Evolutionary conservation across 2,113 vertebrate genomes (phyloP).

Genomic region (Scomber japonicus): DNA sequence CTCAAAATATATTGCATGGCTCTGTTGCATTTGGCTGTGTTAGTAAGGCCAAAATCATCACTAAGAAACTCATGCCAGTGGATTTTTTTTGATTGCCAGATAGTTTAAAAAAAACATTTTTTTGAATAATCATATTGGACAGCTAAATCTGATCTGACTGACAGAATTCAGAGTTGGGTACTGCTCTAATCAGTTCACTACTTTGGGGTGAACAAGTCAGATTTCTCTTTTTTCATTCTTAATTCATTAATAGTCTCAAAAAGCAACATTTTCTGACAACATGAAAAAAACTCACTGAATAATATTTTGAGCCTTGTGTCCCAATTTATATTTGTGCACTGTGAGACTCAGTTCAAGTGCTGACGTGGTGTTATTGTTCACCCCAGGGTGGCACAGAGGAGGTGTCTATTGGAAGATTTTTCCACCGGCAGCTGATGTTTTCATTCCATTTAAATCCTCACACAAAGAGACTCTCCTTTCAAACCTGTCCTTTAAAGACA

Average conservation of each 20-base stretch:
- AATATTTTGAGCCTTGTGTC: not conserved
- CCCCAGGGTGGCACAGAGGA: not conserved
- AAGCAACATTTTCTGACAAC: not conserved
- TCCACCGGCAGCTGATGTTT: not conserved
- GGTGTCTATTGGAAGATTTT: constrained; percentile 5
- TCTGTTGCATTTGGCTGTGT: too few relatives aligned
- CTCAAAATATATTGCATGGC: too few relatives aligned
- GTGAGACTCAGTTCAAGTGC: constrained; percentile 2
- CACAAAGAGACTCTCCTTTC: not conserved
- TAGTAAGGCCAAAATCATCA: too few relatives aligned
- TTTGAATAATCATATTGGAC: too few relatives aligned
- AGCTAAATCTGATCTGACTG: too few relatives aligned
- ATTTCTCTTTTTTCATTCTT: constrained; percentile 1
- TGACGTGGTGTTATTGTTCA: not conserved
- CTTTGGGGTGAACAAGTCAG: too few relatives aligned
- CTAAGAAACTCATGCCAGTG: too few relatives aligned
- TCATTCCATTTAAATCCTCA: not conserved
- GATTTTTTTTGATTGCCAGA: too few relatives aligned
- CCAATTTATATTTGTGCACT: not conserved
- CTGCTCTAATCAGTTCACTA: too few relatives aligned
- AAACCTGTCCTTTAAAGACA: too few relatives aligned
- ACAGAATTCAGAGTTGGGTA: too few relatives aligned
- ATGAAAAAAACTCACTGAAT: not conserved
- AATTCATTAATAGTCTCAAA: constrained; percentile 7
- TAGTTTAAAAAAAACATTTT: too few relatives aligned